phyloP scores from a whole-genome alignment of 1,140 invertebrate species.

The Scaptomyza graminum region DNA sequence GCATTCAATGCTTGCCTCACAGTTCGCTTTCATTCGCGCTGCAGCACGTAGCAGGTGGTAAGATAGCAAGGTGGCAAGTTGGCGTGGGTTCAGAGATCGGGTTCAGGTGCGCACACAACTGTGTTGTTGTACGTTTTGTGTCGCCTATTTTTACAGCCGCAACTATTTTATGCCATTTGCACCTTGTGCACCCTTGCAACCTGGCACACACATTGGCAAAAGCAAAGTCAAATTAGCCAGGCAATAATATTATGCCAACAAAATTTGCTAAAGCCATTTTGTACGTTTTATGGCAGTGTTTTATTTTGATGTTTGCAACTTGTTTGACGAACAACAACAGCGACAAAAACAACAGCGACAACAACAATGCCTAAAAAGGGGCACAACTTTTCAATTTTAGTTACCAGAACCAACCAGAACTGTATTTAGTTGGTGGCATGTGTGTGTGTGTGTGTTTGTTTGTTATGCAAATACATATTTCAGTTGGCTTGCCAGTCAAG shows the following conservation, averaged over 20 bases:
- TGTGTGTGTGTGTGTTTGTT: conserved; percentile 8
- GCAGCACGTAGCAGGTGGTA: conserved; percentile 18
- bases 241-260: conserved; percentile 41
- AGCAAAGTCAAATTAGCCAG: conserved; percentile 36
- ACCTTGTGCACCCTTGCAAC: conserved; percentile 43
- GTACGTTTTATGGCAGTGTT: conserved; percentile 23
- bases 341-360: too few relatives aligned
- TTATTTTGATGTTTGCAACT: conserved; percentile 35
- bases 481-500: conserved; percentile 14
- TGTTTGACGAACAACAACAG: conserved; percentile 15
- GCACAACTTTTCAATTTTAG: conserved; percentile 39
- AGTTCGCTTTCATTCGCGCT: conserved; percentile 55
- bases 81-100: conserved; percentile 11
- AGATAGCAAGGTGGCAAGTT: conserved; percentile 7
- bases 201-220: not conserved
- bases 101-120: conserved; percentile 19
- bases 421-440: conserved; percentile 19
- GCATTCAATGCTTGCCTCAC: conserved; percentile 15
- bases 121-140: conserved; percentile 47
- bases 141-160: conserved; percentile 61
- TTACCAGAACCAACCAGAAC: not conserved
- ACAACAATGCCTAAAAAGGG: not conserved
- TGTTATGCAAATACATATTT: conserved; percentile 38
- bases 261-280: conserved; percentile 37
- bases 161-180: conserved; percentile 77